A percentile compares a stretch with the other conserved stretches of the same genome.
Conservation (phyloP, 2,797 vertebrate genomes). For the Rhynchonycteris naso region DNA sequence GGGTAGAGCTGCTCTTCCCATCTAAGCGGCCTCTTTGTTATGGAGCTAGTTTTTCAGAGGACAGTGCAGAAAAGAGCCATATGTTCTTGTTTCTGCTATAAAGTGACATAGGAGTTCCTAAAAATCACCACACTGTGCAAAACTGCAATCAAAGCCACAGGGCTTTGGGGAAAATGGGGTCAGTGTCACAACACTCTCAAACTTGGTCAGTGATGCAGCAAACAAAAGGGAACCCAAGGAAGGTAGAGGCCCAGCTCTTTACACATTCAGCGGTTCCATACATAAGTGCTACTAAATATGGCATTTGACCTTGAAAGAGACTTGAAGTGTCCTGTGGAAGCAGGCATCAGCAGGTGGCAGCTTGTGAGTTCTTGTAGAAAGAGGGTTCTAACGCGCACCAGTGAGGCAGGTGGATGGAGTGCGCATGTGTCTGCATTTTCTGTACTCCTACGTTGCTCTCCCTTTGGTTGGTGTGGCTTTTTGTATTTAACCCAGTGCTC, state of each 20-base stretch:
- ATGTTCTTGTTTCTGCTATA: not conserved
- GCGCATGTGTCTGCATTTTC: accelerated
- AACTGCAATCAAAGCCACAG: not conserved
- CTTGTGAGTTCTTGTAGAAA: not conserved
- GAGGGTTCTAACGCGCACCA: accelerated
- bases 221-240: not conserved
- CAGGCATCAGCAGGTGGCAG: not conserved
- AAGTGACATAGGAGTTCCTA: not conserved
- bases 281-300: accelerated
- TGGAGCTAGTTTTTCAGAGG: not conserved
- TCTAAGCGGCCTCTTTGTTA: not conserved
- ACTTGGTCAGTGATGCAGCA: too few species aligned
- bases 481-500: not conserved
- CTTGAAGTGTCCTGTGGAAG: not conserved
- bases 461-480: not conserved
- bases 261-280: not conserved
- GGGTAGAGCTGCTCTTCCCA: not conserved
- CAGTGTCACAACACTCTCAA: not conserved
- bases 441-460: not conserved
- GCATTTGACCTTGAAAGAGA: not conserved
- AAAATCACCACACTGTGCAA: not conserved
- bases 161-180: not conserved
- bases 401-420: accelerated
- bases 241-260: not conserved
- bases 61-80: not conserved